Percentiles rank a stretch among this genome's conserved stretches.
Evolutionary conservation across 2,888 invertebrate genomes (phyloP).

Genomic region (Oligia latruncula): DNA sequence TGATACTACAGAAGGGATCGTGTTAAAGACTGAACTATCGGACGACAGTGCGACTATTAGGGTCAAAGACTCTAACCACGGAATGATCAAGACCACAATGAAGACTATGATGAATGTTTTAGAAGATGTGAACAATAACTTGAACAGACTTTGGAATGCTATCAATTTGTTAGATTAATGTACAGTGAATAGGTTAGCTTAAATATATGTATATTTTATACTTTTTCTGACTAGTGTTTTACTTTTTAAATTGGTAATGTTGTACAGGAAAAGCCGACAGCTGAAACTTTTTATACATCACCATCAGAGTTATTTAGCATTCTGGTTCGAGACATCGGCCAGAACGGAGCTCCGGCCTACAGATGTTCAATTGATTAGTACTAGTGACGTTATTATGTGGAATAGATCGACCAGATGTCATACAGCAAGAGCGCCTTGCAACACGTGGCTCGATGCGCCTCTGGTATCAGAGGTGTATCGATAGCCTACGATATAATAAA

Average conservation of each 20-base stretch:
- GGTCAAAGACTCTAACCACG: constrained; percentile 72
- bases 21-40: constrained; percentile 74
- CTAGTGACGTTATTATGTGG: too few relatives aligned
- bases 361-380: too few relatives aligned
- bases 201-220: constrained; percentile 39
- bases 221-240: not conserved
- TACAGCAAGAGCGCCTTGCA: too few relatives aligned
- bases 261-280: not conserved
- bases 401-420: too few relatives aligned
- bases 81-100: constrained; percentile 78
- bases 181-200: constrained; percentile 68
- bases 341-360: too few relatives aligned
- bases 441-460: too few relatives aligned
- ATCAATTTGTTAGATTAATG: constrained; percentile 79
- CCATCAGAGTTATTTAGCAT: not conserved
- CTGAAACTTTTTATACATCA: not conserved
- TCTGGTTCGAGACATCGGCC: too few relatives aligned
- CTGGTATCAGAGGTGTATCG: too few relatives aligned
- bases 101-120: constrained; percentile 77
- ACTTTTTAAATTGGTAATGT: not conserved
- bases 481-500: too few relatives aligned
- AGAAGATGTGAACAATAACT: constrained; percentile 81
- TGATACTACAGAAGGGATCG: constrained; percentile 61
- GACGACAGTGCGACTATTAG: constrained; percentile 74
- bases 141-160: constrained; percentile 81